These are phyloP conservation scores for Thunnus albacares DNA, from an alignment of 2,797 vertebrate species.

Conservation along the genomic window DNA sequence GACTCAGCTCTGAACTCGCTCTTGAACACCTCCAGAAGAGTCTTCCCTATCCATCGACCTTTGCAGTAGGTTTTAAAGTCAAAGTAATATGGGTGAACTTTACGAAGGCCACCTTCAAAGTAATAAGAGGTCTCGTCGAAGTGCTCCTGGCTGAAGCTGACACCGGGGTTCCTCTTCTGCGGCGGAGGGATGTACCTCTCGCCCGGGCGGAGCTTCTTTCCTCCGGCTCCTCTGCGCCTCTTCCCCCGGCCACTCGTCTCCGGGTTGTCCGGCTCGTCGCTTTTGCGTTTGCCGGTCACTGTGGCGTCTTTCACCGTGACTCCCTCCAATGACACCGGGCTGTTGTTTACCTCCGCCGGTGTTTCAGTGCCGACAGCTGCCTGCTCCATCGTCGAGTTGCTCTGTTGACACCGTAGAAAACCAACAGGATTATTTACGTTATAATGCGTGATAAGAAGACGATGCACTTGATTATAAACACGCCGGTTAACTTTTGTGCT, in stretches of 20 bases:
- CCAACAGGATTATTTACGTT: neutral
- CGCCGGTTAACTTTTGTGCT: neutral
- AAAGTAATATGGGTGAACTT: conserved; percentile 94
- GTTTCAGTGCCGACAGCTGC: neutral
- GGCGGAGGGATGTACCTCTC: conserved; percentile 93
- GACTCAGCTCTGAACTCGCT: conserved; percentile 93
- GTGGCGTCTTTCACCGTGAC: neutral
- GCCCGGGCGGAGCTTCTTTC: conserved; percentile 79
- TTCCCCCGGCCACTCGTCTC: conserved; percentile 64
- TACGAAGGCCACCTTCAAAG: conserved; percentile 94
- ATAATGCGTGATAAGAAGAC: accelerated
- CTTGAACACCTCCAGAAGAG: conserved; percentile 91
- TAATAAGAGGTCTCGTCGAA: conserved; percentile 95
- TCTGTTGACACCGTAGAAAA: conserved; percentile 2
- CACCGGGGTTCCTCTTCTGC: conserved; percentile 89
- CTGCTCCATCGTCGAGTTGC: conserved; percentile 52
- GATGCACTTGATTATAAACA: neutral
- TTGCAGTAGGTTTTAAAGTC: conserved; percentile 97
- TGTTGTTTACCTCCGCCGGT: conserved; percentile 19
- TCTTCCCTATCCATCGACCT: conserved; percentile 96
- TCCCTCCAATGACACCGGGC: conserved; percentile 13
- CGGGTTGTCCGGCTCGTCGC: conserved; percentile 54
- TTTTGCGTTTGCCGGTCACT: conserved; percentile 77
- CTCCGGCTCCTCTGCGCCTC: conserved; percentile 77
- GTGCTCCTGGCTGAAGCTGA: conserved; percentile 92